Evolutionary conservation across 2,888 invertebrate species (phyloP).

Genomic region (Polyommatus iphigenia): DNA sequence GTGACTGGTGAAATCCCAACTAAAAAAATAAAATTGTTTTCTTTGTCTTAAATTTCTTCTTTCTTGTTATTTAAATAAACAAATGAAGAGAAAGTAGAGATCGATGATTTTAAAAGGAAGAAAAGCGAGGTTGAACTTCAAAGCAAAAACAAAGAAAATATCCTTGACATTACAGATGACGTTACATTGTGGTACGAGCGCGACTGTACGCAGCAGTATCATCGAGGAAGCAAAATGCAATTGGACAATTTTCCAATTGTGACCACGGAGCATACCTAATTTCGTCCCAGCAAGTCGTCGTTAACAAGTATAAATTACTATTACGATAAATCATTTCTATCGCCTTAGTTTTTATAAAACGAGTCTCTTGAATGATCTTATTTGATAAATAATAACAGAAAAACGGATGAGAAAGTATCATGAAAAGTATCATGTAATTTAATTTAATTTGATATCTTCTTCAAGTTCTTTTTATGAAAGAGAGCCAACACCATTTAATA

Average conservation of each 20-base stretch:
- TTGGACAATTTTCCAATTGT: slow-evolving; percentile 78
- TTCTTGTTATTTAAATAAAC: too few relatives aligned
- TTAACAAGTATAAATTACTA: slow-evolving; percentile 36
- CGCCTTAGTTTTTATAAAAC: slow-evolving; percentile 35
- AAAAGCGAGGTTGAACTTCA: too few relatives aligned
- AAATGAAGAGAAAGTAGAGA: too few relatives aligned
- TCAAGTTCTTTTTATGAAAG: too few relatives aligned
- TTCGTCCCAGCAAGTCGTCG: slow-evolving; percentile 52
- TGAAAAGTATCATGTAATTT: too few relatives aligned
- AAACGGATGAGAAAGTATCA: too few relatives aligned
- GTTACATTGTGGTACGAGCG: slow-evolving; percentile 23
- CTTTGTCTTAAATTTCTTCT: too few relatives aligned
- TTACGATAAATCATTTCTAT: slow-evolving; percentile 36
- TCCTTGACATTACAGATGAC: neutral
- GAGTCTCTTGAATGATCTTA: neutral
- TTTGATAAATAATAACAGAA: neutral
- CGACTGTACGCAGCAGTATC: slow-evolving; percentile 51
- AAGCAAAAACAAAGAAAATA: neutral
- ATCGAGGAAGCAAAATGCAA: slow-evolving; percentile 71
- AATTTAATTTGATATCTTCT: too few relatives aligned
- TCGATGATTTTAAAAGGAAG: too few relatives aligned
- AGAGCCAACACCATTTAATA: too few relatives aligned
- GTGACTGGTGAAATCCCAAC: too few relatives aligned
- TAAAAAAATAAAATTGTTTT: too few relatives aligned
- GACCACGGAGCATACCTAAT: slow-evolving; percentile 60